Evolutionary conservation across 1,140 invertebrate species (phyloP).

Genomic region (Aplysia californica): DNA sequence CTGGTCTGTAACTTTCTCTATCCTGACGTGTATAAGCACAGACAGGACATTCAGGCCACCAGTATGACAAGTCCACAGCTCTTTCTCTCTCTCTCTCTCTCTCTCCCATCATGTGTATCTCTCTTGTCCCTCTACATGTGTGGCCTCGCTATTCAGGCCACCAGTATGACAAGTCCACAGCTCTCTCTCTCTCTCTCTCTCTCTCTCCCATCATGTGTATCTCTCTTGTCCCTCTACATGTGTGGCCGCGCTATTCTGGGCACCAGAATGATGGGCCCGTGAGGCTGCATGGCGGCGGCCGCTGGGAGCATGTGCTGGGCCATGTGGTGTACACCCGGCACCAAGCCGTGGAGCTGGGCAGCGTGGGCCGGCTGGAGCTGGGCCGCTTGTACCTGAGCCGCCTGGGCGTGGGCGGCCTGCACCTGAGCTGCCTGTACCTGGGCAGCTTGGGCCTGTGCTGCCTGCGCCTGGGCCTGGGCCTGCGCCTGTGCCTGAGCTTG

Average conservation of each 20-base stretch:
- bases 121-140: too few species aligned
- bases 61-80: too few species aligned
- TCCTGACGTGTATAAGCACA: too few species aligned
- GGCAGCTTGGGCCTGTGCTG: slow-evolving; percentile 21
- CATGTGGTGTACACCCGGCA: slow-evolving; percentile 30
- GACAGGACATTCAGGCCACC: too few species aligned
- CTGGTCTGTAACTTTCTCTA: too few species aligned
- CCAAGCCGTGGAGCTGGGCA: slow-evolving; percentile 24
- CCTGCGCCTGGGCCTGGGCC: slow-evolving; percentile 33
- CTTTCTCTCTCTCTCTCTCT: too few species aligned
- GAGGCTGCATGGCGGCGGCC: slow-evolving; percentile 17
- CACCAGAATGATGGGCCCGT: slow-evolving; percentile 33
- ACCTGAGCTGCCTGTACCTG: slow-evolving; percentile 23
- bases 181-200: too few species aligned
- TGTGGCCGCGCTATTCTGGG: slow-evolving; percentile 34
- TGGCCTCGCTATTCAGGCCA: too few species aligned
- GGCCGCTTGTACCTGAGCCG: slow-evolving; percentile 6
- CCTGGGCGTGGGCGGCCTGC: slow-evolving; percentile 24
- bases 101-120: too few species aligned
- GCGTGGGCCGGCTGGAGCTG: slow-evolving; percentile 21
- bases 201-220: too few species aligned
- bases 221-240: too few species aligned
- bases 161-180: too few species aligned
- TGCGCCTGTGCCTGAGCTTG: slow-evolving; percentile 31
- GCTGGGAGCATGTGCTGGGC: slow-evolving; percentile 23